These are phyloP conservation scores for Pogonus chalceus DNA, from an alignment of 1,140 invertebrate species.

Conservation along the genomic window DNA sequence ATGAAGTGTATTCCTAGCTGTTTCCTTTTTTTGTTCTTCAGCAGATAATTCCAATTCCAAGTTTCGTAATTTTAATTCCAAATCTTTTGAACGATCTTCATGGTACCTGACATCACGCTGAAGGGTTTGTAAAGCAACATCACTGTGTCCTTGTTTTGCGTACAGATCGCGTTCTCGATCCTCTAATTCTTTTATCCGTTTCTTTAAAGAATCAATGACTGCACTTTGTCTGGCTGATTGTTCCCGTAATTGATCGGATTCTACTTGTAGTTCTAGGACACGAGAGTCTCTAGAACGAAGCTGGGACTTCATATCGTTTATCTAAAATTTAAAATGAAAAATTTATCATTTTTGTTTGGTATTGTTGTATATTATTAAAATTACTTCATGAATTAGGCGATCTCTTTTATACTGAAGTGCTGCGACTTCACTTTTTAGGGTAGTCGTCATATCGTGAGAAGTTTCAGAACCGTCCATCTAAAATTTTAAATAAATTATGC, in stretches of 20 bases:
- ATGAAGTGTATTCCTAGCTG: conserved; percentile 50
- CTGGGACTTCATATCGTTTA: conserved; percentile 54
- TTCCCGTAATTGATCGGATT: conserved; percentile 62
- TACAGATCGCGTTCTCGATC: conserved; percentile 58
- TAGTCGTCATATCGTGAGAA: conserved; percentile 55
- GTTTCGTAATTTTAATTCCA: conserved; percentile 59
- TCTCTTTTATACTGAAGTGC: conserved; percentile 72
- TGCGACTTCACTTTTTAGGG: conserved; percentile 66
- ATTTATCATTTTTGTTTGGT: background rate
- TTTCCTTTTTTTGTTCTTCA: conserved; percentile 57
- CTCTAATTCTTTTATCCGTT: conserved; percentile 67
- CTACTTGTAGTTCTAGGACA: conserved; percentile 54
- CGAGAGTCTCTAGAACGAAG: conserved; percentile 53
- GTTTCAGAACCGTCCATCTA: conserved; percentile 44
- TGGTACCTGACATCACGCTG: conserved; percentile 57
- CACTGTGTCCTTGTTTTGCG: conserved; percentile 46
- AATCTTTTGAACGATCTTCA: conserved; percentile 63
- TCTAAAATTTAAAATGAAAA: conserved; percentile 30
- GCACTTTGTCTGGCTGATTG: conserved; percentile 71
- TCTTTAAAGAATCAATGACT: conserved; percentile 64
- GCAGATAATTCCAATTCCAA: conserved; percentile 57
- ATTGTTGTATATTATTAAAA: conserved; percentile 19
- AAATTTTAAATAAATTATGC: conserved; percentile 15
- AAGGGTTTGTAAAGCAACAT: conserved; percentile 58
- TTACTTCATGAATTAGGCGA: conserved; percentile 59